Evolutionary conservation across 2,888 invertebrate genomes (phyloP).

Genomic region (Cetonia aurata): DNA sequence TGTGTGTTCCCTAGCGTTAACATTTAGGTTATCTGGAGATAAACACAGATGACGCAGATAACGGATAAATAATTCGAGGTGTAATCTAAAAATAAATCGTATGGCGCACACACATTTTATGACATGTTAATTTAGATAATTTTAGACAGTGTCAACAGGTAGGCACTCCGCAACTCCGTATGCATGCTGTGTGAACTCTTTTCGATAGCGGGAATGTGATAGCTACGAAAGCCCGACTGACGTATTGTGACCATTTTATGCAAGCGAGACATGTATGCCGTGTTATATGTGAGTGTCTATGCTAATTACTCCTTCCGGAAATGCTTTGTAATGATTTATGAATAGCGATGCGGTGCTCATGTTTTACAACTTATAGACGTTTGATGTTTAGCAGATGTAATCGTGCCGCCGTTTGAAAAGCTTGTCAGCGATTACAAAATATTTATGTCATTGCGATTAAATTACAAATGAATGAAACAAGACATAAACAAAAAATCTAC

Average conservation of each 20-base stretch:
- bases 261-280: not conserved
- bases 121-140: slow-evolving; percentile 34
- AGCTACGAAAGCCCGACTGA: not conserved
- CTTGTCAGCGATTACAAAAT: not conserved
- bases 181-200: not conserved
- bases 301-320: slow-evolving; percentile 30
- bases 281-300: not conserved
- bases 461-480: too few species aligned
- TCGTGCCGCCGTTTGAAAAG: slow-evolving; percentile 1
- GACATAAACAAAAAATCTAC: too few species aligned
- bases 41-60: slow-evolving; percentile 19
- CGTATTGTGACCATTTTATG: not conserved
- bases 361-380: not conserved
- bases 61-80: slow-evolving; percentile 11
- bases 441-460: slow-evolving; percentile 1
- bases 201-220: not conserved
- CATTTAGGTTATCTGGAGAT: slow-evolving; percentile 19
- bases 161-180: too few species aligned
- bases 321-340: slow-evolving; percentile 31
- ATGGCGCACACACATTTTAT: not conserved
- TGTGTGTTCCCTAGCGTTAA: not conserved
- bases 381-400: slow-evolving; percentile 9
- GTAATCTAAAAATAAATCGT: slow-evolving; percentile 23
- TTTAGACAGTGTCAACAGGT: slow-evolving; percentile 39
- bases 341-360: slow-evolving; percentile 15